Evolutionary conservation across 2,797 vertebrate species (phyloP).

Genomic region (Sebastes itinus): DNA sequence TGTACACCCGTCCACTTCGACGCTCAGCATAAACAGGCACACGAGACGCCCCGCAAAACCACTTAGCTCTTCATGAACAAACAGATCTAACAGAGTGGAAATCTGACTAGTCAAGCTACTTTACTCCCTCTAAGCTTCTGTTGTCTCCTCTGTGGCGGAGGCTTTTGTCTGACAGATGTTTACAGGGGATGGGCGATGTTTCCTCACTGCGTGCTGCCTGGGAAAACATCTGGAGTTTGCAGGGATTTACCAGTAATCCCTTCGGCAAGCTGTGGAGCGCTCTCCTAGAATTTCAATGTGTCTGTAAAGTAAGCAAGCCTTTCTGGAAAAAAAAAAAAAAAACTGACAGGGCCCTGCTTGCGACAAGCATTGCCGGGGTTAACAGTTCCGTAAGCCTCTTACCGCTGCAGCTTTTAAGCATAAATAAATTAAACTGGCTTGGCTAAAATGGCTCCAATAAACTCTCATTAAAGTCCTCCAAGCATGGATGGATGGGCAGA

Average conservation of each 20-base stretch:
- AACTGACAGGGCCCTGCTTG: constrained; percentile 36
- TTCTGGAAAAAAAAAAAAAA: neutral
- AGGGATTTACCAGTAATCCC: constrained; percentile 79
- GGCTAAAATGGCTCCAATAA: constrained; percentile 67
- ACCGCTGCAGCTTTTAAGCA: constrained; percentile 65
- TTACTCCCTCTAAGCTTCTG: constrained; percentile 66
- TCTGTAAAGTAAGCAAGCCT: constrained; percentile 66
- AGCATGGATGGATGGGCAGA: constrained; percentile 39
- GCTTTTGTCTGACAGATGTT: constrained; percentile 83
- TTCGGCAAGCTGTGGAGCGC: constrained; percentile 65
- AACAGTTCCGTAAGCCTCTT: constrained; percentile 76
- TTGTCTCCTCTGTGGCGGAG: constrained; percentile 65
- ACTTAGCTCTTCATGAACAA: constrained; percentile 60
- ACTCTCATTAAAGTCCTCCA: constrained; percentile 65
- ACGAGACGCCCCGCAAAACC: constrained; percentile 38
- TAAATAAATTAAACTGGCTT: constrained; percentile 75
- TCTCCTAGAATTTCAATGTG: constrained; percentile 73
- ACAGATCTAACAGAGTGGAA: constrained; percentile 61
- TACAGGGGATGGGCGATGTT: constrained; percentile 75
- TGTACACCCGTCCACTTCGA: constrained; percentile 34
- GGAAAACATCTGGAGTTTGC: constrained; percentile 81
- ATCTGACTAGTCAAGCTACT: constrained; percentile 67
- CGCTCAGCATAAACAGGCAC: constrained; percentile 25
- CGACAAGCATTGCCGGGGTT: constrained; percentile 55
- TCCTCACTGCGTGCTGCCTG: constrained; percentile 67